These are phyloP conservation scores for Ichneumoninae sp. DNA, from an alignment of 2,888 invertebrate species.

Conservation along the genomic window DNA sequence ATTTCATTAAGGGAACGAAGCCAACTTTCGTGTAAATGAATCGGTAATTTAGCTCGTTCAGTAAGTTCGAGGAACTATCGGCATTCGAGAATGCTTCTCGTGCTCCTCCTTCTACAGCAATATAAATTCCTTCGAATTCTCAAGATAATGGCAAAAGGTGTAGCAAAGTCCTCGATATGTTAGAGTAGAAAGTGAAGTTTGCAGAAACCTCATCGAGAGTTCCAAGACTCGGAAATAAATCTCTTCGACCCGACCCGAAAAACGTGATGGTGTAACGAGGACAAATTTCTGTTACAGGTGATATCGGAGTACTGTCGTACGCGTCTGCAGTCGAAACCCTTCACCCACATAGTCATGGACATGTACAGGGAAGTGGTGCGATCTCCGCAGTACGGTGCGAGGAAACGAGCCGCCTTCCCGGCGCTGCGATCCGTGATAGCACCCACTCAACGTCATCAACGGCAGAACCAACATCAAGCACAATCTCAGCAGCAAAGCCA, in stretches of 20 bases:
- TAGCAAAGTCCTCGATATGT: slow-evolving; percentile 27
- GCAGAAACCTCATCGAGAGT: slow-evolving; percentile 6
- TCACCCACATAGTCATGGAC: slow-evolving; percentile 87
- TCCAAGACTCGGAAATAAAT: not conserved
- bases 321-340: slow-evolving; percentile 86
- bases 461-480: slow-evolving; percentile 66
- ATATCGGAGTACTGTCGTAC: slow-evolving; percentile 87
- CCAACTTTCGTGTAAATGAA: slow-evolving; percentile 43
- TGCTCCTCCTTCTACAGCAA: not conserved
- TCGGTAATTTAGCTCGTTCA: slow-evolving; percentile 40
- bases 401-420: slow-evolving; percentile 76
- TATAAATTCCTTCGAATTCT: slow-evolving; percentile 43
- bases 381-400: slow-evolving; percentile 79
- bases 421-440: slow-evolving; percentile 60
- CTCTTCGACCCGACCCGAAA: not conserved
- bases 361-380: slow-evolving; percentile 85
- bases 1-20: slow-evolving; percentile 33
- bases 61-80: slow-evolving; percentile 27
- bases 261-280: slow-evolving; percentile 1
- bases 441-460: slow-evolving; percentile 62
- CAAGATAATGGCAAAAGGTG: slow-evolving; percentile 19
- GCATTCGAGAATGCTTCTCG: slow-evolving; percentile 2
- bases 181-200: not conserved
- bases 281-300: slow-evolving; percentile 83
- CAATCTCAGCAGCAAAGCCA: slow-evolving; percentile 63